Evolutionary conservation across 2,888 invertebrate genomes (phyloP).

Genomic region (Scaeva pyrastri): DNA sequence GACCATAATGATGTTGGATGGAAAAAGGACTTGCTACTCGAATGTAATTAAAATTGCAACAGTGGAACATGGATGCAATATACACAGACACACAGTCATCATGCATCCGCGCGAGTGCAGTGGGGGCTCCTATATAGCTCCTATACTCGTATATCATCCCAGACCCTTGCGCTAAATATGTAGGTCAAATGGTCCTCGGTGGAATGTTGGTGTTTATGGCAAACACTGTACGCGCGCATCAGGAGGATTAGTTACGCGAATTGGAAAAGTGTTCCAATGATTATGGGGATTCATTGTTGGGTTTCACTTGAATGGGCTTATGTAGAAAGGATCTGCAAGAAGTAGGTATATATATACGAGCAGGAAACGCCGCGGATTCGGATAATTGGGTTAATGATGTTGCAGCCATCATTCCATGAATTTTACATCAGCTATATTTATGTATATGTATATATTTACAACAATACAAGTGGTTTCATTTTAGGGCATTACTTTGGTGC

Average conservation of each 20-base stretch:
- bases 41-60: slow-evolving; percentile 73
- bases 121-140: background rate
- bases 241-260: slow-evolving; percentile 64
- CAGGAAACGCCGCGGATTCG: slow-evolving; percentile 37
- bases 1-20: slow-evolving; percentile 35
- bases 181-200: slow-evolving; percentile 37
- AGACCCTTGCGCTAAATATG: slow-evolving; percentile 11
- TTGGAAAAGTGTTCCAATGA: slow-evolving; percentile 67
- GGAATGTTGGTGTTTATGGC: slow-evolving; percentile 56
- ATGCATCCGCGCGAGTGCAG: no score
- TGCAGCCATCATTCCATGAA: background rate
- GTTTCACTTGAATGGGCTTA: slow-evolving; percentile 61
- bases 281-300: slow-evolving; percentile 62
- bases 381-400: slow-evolving; percentile 51
- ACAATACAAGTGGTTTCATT: background rate
- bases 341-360: background rate
- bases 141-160: background rate
- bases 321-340: slow-evolving; percentile 17
- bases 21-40: slow-evolving; percentile 58
- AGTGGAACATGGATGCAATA: slow-evolving; percentile 6
- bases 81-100: no score
- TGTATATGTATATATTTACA: background rate
- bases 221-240: slow-evolving; percentile 38
- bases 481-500: background rate
- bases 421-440: background rate